Conservation (phyloP, 2,888 invertebrate genomes). For the Lasioglossum pauxillum region DNA sequence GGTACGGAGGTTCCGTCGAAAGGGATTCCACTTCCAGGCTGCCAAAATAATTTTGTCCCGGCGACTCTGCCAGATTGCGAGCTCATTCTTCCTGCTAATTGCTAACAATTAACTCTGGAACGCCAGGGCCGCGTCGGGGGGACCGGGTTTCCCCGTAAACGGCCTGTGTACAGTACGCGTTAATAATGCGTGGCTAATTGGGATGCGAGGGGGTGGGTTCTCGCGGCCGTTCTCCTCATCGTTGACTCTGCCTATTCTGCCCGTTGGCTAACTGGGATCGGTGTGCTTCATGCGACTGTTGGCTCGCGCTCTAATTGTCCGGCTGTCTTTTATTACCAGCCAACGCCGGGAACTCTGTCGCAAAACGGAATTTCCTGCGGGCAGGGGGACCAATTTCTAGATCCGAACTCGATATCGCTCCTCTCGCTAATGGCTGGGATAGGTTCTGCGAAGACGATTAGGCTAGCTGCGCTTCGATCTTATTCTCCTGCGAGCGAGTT, state of each 20-base stretch:
- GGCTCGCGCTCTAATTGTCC: slow-evolving; percentile 45
- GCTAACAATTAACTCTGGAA: slow-evolving; percentile 70
- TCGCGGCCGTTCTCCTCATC: slow-evolving; percentile 47
- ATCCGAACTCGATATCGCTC: neutral
- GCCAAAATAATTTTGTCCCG: slow-evolving; percentile 60
- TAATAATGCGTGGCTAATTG: slow-evolving; percentile 74
- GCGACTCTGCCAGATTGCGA: slow-evolving; percentile 48
- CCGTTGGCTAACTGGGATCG: slow-evolving; percentile 58
- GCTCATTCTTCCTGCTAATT: slow-evolving; percentile 70
- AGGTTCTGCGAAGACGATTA: neutral
- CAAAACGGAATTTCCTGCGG: neutral
- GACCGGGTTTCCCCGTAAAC: slow-evolving; percentile 59
- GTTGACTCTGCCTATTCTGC: slow-evolving; percentile 63
- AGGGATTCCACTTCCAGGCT: slow-evolving; percentile 29
- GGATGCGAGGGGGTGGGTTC: slow-evolving; percentile 15
- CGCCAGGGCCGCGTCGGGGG: neutral
- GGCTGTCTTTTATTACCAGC: slow-evolving; percentile 33
- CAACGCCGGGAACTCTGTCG: neutral
- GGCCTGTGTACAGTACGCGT: slow-evolving; percentile 65
- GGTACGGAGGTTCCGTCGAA: slow-evolving; percentile 12
- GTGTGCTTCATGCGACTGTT: slow-evolving; percentile 39
- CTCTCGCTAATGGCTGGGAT: neutral
- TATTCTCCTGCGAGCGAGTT: neutral
- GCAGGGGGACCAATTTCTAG: neutral
- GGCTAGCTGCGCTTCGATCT: neutral